phyloP scores from a whole-genome alignment of 2,888 invertebrate genomes.

The Synergus umbraculus region DNA sequence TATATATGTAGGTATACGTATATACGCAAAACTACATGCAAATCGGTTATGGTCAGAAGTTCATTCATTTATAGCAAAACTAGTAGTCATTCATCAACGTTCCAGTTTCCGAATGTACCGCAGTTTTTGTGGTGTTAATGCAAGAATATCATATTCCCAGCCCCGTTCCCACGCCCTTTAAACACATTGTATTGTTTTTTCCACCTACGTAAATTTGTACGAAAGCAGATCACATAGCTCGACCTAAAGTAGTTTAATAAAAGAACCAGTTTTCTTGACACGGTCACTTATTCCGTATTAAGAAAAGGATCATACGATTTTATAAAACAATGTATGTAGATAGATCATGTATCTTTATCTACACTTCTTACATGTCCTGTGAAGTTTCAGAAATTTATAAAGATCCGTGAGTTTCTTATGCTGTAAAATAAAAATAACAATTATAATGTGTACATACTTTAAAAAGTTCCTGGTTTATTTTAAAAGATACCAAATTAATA shows the following conservation, averaged over 20 bases:
- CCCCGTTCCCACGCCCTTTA: constrained; percentile 32
- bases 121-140: constrained; percentile 2
- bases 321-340: constrained; percentile 21
- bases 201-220: constrained; percentile 36
- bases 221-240: constrained; percentile 24
- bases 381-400: constrained; percentile 16
- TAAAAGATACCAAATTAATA: background rate
- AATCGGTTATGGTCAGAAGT: background rate
- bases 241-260: constrained; percentile 33
- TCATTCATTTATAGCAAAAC: background rate
- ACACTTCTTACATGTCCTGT: background rate
- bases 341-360: background rate
- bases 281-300: constrained; percentile 37
- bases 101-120: constrained; percentile 5
- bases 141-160: constrained; percentile 23
- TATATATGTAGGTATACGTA: background rate
- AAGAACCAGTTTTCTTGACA: constrained; percentile 36
- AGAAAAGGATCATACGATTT: constrained; percentile 31
- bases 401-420: background rate
- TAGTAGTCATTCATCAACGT: background rate
- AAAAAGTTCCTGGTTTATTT: background rate
- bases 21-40: background rate
- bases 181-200: constrained; percentile 36
- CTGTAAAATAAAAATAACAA: too few species aligned
- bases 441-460: background rate